These are phyloP conservation scores for Prinia subflava DNA, from an alignment of 2,113 vertebrate species.

Conservation along the genomic window DNA sequence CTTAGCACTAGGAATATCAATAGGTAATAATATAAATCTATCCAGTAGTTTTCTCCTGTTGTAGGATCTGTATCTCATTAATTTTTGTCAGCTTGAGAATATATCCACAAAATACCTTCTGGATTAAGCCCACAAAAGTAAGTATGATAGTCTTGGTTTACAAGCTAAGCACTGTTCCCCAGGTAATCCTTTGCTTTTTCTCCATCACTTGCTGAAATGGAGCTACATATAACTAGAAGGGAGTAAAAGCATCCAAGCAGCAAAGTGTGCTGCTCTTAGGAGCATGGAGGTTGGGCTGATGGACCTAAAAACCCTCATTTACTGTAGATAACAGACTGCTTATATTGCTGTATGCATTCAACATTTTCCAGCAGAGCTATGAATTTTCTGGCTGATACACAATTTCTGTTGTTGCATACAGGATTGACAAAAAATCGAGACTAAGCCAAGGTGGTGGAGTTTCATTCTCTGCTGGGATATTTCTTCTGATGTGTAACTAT, in stretches of 20 bases:
- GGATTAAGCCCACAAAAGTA: neutral
- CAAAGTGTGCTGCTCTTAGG: neutral
- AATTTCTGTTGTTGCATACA: neutral
- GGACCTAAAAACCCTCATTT: neutral
- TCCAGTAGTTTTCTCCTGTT: neutral
- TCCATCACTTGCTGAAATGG: neutral
- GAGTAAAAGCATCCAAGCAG: neutral
- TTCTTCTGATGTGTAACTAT: neutral
- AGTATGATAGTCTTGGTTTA: neutral
- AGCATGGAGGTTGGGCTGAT: neutral
- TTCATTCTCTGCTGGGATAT: neutral
- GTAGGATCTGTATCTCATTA: neutral
- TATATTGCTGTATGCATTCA: neutral
- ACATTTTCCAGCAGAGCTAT: neutral
- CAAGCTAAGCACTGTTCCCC: neutral
- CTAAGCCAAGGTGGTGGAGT: neutral
- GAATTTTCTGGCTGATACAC: neutral
- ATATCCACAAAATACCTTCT: neutral
- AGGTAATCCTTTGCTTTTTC: neutral
- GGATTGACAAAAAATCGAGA: neutral
- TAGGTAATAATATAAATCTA: neutral
- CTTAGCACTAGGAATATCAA: neutral
- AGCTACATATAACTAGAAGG: neutral
- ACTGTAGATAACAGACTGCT: neutral
- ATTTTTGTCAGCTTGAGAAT: neutral